These are phyloP conservation scores for Carterocephalus palaemon DNA, from an alignment of 2,888 invertebrate genomes.

Conservation along the genomic window DNA sequence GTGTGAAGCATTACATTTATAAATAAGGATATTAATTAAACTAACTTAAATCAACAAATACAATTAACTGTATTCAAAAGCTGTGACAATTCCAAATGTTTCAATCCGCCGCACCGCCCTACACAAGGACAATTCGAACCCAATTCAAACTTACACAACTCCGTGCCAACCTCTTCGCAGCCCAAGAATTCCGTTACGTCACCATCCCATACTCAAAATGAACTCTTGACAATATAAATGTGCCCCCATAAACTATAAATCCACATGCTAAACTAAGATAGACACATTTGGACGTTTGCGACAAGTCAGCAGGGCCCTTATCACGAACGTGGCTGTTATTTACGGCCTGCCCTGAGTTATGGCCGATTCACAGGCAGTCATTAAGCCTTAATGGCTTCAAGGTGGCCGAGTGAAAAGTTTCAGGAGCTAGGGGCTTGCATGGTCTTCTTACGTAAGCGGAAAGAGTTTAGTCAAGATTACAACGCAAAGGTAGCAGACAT, in stretches of 20 bases:
- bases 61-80: too few relatives aligned
- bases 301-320: slow-evolving; percentile 74
- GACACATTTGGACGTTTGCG: slow-evolving; percentile 64
- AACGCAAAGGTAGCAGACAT: too few relatives aligned
- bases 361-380: slow-evolving; percentile 76
- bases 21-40: too few relatives aligned
- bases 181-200: slow-evolving; percentile 36
- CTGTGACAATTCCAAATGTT: too few relatives aligned
- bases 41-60: too few relatives aligned
- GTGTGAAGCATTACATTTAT: too few relatives aligned
- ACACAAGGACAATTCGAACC: slow-evolving; percentile 1
- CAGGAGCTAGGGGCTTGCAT: too few relatives aligned
- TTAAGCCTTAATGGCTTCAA: slow-evolving; percentile 77
- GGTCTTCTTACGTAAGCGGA: too few relatives aligned
- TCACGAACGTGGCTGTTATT: slow-evolving; percentile 69
- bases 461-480: too few relatives aligned
- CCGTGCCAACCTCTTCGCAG: slow-evolving; percentile 11
- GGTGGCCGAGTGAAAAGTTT: slow-evolving; percentile 69
- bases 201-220: slow-evolving; percentile 27
- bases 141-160: slow-evolving; percentile 13
- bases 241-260: slow-evolving; percentile 52
- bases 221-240: slow-evolving; percentile 43
- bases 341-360: slow-evolving; percentile 72
- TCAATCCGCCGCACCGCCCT: too few relatives aligned
- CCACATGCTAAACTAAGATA: slow-evolving; percentile 70